Evolutionary conservation across 2,113 vertebrate genomes (phyloP), one percentile per base, ranked within the genome.

Genomic region (Tenrec ecaudatus): DNA sequence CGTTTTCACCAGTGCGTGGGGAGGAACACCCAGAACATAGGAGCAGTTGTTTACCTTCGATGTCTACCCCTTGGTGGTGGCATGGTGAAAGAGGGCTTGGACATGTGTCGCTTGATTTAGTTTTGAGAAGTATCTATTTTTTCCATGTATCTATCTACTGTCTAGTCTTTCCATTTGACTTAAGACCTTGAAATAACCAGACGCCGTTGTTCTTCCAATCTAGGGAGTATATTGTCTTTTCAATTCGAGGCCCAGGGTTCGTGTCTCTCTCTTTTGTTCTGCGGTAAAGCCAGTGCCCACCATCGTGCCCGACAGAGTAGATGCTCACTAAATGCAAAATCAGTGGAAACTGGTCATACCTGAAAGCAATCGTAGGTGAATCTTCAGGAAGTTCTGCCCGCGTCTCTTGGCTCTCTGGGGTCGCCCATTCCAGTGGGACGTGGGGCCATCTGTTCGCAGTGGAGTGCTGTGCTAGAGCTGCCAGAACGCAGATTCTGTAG

Each of bases 211-310:
- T 76, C 0, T 88, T 88, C 86, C 69, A 10, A 62, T 62, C 17
- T 62, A 62, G 23, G 17, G 22, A 29, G 23, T 11, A 88, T 60
- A 11, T 60, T 62, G 10, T 47, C 73, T 33, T 92, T 85, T 81
- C 57, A 79, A 36, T 95, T 85, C 90, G 47, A 89, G 82, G n/a
- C 16, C 31, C 69, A 77, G 22, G 40, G 11, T 71, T 84, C 84
- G 89, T 64, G 14, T 91, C 15, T 88, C 38, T 40, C 73, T 88
- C 47, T 12, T 20, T 36, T 88, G 40, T 89, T 4, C 66, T 81
- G 0, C 71, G 36, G 60, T 53, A 62, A 62, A 81, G 60, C 68
- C 53, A 62, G 53, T 38, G 40, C 40, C 40, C 40, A 78, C 40
- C 43, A 6, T 47, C 16, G 25, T 78, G 53, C 38, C 58, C 89